phyloP scores from a whole-genome alignment of 2,888 invertebrate genomes.

The Pristionchus fissidentatus region DNA sequence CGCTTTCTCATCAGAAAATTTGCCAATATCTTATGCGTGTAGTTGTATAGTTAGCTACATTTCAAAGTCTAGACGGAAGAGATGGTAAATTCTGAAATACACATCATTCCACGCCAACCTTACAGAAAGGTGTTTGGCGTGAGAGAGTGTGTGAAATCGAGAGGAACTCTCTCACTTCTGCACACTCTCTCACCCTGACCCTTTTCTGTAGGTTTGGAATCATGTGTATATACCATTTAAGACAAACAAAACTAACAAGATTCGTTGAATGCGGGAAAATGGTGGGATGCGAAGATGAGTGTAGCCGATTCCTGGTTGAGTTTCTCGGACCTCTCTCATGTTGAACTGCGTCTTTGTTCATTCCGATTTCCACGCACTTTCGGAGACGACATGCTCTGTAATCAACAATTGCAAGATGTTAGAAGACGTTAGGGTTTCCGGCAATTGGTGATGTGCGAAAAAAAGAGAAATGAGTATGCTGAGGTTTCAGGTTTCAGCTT shows the following conservation, averaged over 20 bases:
- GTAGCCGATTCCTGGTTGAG: background rate
- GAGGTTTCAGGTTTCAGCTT: too few relatives aligned
- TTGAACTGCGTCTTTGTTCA: constrained; percentile 94
- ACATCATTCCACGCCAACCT: too few relatives aligned
- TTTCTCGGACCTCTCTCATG: constrained; percentile 95
- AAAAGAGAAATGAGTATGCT: background rate
- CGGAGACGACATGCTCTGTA: constrained; percentile 87
- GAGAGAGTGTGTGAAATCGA: too few relatives aligned
- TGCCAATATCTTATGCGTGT: too few relatives aligned
- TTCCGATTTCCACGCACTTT: constrained; percentile 91
- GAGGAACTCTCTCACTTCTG: too few relatives aligned
- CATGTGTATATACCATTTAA: too few relatives aligned
- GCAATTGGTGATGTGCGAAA: background rate
- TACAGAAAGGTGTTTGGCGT: too few relatives aligned
- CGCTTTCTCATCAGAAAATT: too few relatives aligned
- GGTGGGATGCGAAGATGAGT: background rate
- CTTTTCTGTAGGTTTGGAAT: too few relatives aligned
- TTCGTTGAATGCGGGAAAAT: constrained; percentile 24
- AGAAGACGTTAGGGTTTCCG: background rate
- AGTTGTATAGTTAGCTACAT: too few relatives aligned
- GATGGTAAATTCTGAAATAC: background rate
- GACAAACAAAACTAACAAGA: background rate
- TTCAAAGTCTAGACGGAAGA: too few relatives aligned
- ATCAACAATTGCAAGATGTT: background rate
- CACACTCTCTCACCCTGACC: too few relatives aligned